These are phyloP conservation scores for Pogonophryne albipinna DNA, from an alignment of 2,797 vertebrate genomes.

Conservation along the genomic window DNA sequence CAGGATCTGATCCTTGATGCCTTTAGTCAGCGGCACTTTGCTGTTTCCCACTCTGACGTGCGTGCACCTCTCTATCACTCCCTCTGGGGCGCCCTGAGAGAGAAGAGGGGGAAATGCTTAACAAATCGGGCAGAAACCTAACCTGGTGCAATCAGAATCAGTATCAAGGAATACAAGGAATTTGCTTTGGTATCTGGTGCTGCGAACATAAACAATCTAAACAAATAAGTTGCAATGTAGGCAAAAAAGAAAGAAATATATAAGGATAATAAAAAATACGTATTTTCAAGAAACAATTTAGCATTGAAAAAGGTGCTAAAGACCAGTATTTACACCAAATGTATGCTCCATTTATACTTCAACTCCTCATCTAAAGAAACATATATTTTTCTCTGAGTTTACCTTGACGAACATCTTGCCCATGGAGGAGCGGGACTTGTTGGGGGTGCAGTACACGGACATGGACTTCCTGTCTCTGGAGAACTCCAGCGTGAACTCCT, in stretches of 20 bases:
- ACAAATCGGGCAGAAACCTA: too few species aligned
- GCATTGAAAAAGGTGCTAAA: too few species aligned
- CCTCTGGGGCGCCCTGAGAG: conserved; percentile 94
- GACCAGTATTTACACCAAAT: too few species aligned
- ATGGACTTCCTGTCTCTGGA: conserved; percentile 98
- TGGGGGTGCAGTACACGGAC: conserved; percentile 97
- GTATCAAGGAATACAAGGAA: too few species aligned
- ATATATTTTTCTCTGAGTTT: not conserved
- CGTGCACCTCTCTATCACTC: conserved; percentile 94
- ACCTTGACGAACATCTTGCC: conserved; percentile 99
- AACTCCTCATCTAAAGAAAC: not conserved
- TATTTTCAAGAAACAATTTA: too few species aligned
- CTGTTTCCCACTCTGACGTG: conserved; percentile 91
- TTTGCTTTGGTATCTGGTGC: too few species aligned
- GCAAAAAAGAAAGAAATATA: too few species aligned
- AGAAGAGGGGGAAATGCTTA: not conserved
- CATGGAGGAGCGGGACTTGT: conserved; percentile 91
- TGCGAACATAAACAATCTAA: too few species aligned
- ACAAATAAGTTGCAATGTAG: too few species aligned
- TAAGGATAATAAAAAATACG: too few species aligned
- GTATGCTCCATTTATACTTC: too few species aligned
- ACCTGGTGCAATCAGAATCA: too few species aligned
- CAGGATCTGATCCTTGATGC: conserved; percentile 95
- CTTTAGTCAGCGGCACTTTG: conserved; percentile 88
- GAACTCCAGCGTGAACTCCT: conserved; percentile 97